phyloP scores from a whole-genome alignment of 2,797 vertebrate species.

The Premnoplex brunnescens region DNA sequence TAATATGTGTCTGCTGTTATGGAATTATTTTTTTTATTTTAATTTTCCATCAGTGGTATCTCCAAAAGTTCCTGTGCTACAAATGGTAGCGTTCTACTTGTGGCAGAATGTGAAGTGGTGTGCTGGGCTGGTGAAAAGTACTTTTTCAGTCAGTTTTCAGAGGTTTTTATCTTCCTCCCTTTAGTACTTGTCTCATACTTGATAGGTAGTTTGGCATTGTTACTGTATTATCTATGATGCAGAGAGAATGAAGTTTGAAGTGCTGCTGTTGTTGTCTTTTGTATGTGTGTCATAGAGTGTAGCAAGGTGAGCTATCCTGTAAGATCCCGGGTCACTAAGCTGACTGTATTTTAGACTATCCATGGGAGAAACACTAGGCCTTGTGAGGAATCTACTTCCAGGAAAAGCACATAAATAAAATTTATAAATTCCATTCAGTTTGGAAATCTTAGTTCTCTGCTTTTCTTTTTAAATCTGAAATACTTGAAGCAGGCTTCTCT shows the following conservation, averaged over 20 bases:
- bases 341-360: not conserved
- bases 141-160: not conserved
- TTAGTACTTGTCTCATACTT: not conserved
- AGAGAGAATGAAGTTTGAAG: not conserved
- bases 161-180: not conserved
- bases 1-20: not conserved
- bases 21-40: not conserved
- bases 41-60: not conserved
- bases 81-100: rapidly evolving
- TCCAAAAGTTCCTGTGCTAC: not conserved
- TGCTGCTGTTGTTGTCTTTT: not conserved
- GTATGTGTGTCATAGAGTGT: rapidly evolving
- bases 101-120: not conserved
- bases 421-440: not conserved
- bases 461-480: not conserved
- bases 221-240: not conserved
- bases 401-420: not conserved
- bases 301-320: not conserved
- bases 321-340: not conserved
- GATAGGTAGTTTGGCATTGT: not conserved
- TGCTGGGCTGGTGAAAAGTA: not conserved
- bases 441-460: not conserved
- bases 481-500: not conserved
- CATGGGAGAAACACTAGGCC: not conserved
- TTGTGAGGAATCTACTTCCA: not conserved